phyloP scores from a whole-genome alignment of 2,888 invertebrate genomes.

The Aradus depressus region DNA sequence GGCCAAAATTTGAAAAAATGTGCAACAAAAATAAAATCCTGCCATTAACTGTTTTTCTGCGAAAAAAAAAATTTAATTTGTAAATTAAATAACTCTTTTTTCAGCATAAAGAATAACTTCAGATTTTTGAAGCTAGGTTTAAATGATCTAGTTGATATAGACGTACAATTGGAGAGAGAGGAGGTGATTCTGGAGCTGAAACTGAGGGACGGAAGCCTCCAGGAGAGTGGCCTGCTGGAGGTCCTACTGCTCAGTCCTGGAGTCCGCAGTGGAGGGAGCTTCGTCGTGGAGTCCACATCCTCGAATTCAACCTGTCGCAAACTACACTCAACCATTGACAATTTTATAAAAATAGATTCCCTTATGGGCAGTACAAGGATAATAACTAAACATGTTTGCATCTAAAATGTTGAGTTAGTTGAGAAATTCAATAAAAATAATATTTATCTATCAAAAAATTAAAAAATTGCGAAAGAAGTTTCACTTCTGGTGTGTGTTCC shows the following conservation, averaged over 20 bases:
- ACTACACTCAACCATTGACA: constrained; percentile 8
- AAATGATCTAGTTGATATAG: too few relatives aligned
- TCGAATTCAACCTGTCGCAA: constrained; percentile 26
- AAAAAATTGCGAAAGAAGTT: background rate
- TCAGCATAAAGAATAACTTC: too few relatives aligned
- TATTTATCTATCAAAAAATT: background rate
- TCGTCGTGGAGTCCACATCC: constrained; percentile 21
- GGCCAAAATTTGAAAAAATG: too few relatives aligned
- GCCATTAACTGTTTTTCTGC: too few relatives aligned
- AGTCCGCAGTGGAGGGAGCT: constrained; percentile 31
- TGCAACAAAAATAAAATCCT: too few relatives aligned
- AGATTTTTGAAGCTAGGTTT: too few relatives aligned
- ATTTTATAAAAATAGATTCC: too few relatives aligned
- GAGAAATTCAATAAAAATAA: background rate
- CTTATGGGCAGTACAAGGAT: too few relatives aligned
- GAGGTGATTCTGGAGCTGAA: constrained; percentile 20
- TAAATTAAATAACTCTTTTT: too few relatives aligned
- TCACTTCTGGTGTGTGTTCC: too few relatives aligned
- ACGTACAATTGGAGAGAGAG: constrained; percentile 30
- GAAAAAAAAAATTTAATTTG: too few relatives aligned
- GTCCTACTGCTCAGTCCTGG: constrained; percentile 31
- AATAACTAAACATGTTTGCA: background rate
- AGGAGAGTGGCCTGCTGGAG: constrained; percentile 35
- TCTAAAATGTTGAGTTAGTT: background rate
- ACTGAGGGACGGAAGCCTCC: constrained; percentile 31